These are phyloP conservation scores for Narcine bancroftii DNA, from an alignment of 2,113 vertebrate genomes.

Conservation along the genomic window DNA sequence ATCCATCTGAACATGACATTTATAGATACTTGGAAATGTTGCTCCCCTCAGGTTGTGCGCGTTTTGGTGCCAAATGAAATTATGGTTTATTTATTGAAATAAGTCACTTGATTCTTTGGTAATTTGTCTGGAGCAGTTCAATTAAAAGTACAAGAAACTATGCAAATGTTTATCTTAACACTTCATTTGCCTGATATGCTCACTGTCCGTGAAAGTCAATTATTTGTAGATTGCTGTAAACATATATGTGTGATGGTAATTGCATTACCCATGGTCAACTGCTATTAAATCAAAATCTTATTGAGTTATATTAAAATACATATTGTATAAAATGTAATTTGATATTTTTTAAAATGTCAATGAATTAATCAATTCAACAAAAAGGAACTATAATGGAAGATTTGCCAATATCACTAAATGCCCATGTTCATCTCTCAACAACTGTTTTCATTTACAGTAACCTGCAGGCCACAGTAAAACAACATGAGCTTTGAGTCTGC, in stretches of 20 bases:
- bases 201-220: not conserved
- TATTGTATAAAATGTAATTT: conserved; percentile 9
- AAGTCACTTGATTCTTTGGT: too few relatives aligned
- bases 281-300: not conserved
- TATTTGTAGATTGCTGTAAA: not conserved
- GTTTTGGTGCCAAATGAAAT: conserved; percentile 22
- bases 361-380: not conserved
- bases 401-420: not conserved
- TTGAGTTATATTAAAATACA: not conserved
- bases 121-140: conserved; percentile 7
- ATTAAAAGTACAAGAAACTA: not conserved
- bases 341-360: conserved; percentile 1
- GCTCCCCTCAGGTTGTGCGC: not conserved
- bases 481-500: not conserved
- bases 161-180: not conserved
- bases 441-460: not conserved
- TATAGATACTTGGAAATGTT: conserved; percentile 15
- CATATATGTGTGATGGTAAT: not conserved
- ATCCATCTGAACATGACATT: conserved; percentile 18
- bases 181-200: not conserved
- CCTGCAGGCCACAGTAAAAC: not conserved
- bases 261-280: not conserved
- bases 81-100: not conserved
- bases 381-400: not conserved
- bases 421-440: not conserved